Evolutionary conservation across 2,113 vertebrate species (phyloP), one percentile per base, ranked within the genome.

Genomic region (Piaya cayana): DNA sequence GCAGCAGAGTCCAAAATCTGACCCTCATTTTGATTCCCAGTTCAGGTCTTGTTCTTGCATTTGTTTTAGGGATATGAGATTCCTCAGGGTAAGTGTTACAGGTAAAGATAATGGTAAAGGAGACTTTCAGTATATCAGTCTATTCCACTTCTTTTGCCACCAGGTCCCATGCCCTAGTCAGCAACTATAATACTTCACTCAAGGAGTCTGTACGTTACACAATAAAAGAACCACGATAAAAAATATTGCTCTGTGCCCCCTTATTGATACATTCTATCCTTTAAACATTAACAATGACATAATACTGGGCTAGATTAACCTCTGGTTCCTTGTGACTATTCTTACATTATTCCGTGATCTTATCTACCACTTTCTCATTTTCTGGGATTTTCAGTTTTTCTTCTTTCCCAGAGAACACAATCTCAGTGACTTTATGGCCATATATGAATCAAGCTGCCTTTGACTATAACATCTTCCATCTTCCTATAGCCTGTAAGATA

Each of bases 51-150:
- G 45, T 47, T 65, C 18, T 39, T 39, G 39, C 39, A 39, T 39
- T 39, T 39, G 27, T 70, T 82, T 75, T 60, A 85, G 36, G 23
- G 22, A 60, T 19, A 50, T 65, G 45, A 22, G 9, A 56, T 65
- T 45, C 20, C 36, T 32, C 32, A 59, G 49, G 37, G 20, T 3
- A 21, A 36, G 4, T 3, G 4, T 34, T 43, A 70, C 18, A 8
- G 19, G 18, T 12, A 42, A 91, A 58, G 60, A 52, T 12, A 0
- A 4, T 10, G 13, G 39, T 26, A 92, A 62, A 69, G 5, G 2
- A 37, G 4, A 6, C 4, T 78, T 88, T 74, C 19, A 47, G 30
- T n/a, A 39, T 8, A 56, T 47, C 20, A 47, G 5, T 0, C 0
- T 60, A 43, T 42, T 45, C 37, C 11, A 34, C 2, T 13, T 58